Percentiles rank a stretch among this genome's conserved stretches.
These are phyloP conservation scores for Listronotus bonariensis DNA, from an alignment of 1,140 invertebrate species.

Conservation along the genomic window DNA sequence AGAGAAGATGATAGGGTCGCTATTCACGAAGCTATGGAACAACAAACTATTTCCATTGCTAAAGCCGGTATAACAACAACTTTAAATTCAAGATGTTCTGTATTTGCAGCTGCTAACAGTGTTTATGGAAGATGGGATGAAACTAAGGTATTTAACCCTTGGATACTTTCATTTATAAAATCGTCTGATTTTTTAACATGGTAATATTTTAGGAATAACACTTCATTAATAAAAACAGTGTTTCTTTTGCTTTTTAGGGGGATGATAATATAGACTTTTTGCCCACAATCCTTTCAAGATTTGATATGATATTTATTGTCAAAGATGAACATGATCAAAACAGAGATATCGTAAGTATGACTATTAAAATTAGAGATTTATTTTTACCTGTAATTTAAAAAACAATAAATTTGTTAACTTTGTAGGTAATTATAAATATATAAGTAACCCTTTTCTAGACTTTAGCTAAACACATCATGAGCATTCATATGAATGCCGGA, in stretches of 20 bases:
- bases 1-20: slow-evolving; percentile 96
- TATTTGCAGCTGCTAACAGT: slow-evolving; percentile 97
- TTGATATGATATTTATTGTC: slow-evolving; percentile 99
- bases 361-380: not conserved
- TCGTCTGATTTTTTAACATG: too few relatives aligned
- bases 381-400: not conserved
- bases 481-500: slow-evolving; percentile 90
- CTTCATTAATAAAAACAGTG: too few relatives aligned
- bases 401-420: not conserved
- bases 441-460: slow-evolving; percentile 59
- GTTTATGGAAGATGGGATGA: slow-evolving; percentile 99
- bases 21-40: slow-evolving; percentile 99
- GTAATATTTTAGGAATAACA: too few relatives aligned
- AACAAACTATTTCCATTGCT: slow-evolving; percentile 99
- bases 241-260: slow-evolving; percentile 58
- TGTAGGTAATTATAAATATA: not conserved
- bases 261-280: slow-evolving; percentile 99
- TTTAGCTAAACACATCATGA: slow-evolving; percentile 96
- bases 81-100: slow-evolving; percentile 96
- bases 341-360: slow-evolving; percentile 77
- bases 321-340: slow-evolving; percentile 94
- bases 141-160: slow-evolving; percentile 70
- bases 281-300: slow-evolving; percentile 99
- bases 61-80: slow-evolving; percentile 99
- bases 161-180: not conserved